Base-by-base conservation (phyloP, 1,140 invertebrate species). In the Lordiphosa stackelbergi region DNA sequence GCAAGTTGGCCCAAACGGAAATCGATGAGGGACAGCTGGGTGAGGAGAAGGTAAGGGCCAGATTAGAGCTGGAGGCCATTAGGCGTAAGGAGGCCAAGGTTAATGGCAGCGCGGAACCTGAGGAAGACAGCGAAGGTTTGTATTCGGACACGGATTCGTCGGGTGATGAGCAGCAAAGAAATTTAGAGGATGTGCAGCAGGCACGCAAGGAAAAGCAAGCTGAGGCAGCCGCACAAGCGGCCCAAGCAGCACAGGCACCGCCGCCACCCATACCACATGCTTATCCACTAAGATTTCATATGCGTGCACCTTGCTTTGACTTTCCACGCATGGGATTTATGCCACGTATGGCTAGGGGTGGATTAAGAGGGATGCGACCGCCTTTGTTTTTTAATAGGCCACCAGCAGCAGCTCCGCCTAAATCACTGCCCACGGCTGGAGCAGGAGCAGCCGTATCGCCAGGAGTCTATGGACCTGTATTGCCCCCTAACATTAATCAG, bases 91-190 rank as follows among this genome's bases (percentile, higher is more conserved):
- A 75, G 6, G 41, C 28, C 7, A 43, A 22, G 5, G 4, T 24
- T 28, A 28, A 4, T 11, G 10, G n/a, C 52, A 1, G 11, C 16
- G 35, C 28, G 7, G 19, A 9, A 7, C 13, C 2, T 42, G 63
- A 65, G 0, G 77, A 81, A 31, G 77, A 83, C 38, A 79, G 74
- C 12, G 77, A 83, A 53, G 77, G 77, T 13, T 47, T 83, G 28
- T 83, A 83, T n/a, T 83, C 77, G 22, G 77, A 83, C 9, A 73
- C 78, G 2, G 77, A 83, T 13, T 84, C 77, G 0, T 77, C 73
- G 9, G 58, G 11, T 7, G 73, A 77, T 16, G 72, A 77, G 5
- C 53, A 71, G 11, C 52, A 53, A 1, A 58, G 54, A 13, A 54
- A 57, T 28, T 41, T 83, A 12, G 55, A 77, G 37, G 78, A 78